phyloP scores from a whole-genome alignment of 53 echinoderm and acorn worm species.

The Hippasteria phrygiana region DNA sequence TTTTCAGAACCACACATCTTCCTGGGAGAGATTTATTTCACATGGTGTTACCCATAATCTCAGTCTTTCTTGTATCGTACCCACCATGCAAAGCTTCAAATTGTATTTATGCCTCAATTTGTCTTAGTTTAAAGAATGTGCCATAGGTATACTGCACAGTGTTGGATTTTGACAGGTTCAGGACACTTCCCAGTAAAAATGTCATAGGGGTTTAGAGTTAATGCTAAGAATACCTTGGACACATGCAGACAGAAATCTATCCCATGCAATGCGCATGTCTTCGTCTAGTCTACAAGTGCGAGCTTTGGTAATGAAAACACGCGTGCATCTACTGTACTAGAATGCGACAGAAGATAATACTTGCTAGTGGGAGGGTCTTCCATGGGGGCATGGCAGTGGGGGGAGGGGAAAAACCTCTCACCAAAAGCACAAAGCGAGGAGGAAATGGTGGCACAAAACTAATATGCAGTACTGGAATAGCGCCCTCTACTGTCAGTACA shows the following conservation, averaged over 20 bases:
- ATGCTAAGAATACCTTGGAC: background rate
- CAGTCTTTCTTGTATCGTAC: too few species aligned
- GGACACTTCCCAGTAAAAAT: too few species aligned
- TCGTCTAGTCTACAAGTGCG: background rate
- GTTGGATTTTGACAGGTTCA: too few species aligned
- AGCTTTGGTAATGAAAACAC: background rate
- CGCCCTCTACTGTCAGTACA: background rate
- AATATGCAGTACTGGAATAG: background rate
- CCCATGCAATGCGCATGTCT: slow-evolving; percentile 1
- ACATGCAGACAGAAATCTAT: background rate
- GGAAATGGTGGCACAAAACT: background rate
- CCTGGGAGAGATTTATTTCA: too few species aligned
- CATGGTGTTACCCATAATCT: too few species aligned
- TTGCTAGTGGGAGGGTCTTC: background rate
- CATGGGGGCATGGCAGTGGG: background rate
- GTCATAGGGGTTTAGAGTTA: too few species aligned
- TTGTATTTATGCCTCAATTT: too few species aligned
- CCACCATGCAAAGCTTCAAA: too few species aligned
- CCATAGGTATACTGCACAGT: too few species aligned
- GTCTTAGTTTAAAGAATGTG: too few species aligned
- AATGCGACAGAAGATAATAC: background rate
- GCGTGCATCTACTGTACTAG: background rate
- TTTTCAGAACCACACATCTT: too few species aligned
- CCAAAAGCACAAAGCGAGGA: background rate
- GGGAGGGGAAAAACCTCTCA: background rate